Evolutionary conservation across 2,888 invertebrate species (phyloP), one percentile per base, ranked within the genome.

Genomic region (Harpalus rubripes): DNA sequence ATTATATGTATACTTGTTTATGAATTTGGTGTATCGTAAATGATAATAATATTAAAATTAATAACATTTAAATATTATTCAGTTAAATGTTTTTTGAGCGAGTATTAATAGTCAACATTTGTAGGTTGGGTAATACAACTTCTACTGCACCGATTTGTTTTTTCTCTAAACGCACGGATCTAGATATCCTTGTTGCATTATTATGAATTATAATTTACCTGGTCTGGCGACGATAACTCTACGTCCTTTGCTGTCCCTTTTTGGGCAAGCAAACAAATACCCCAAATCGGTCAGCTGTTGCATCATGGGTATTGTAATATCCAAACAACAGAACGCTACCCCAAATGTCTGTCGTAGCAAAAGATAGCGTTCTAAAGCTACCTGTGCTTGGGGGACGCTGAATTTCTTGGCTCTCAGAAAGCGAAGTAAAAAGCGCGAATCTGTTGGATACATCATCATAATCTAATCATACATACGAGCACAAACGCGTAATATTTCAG

Each of bases 371-470:
- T 96, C 95, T 81, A 96, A 92, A 22, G 95, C 95, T 88, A 95
- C 95, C 89, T 96, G 95, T 0, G 96, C 95, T 93, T 95, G 95
- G 1, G 95, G 95, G 0, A 96, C 94, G 89, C 95, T 95, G 91
- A 95, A 96, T 89, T 96, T 97, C 91, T 96, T 96, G 86, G 94
- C 94, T n/a, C 96, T 93, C 79, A 97, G 92, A 90, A 96, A 97
- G 86, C 95, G 93, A 80, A 97, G 92, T 65, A 97, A 91, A 90
- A 95, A 96, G 88, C 91, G 93, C 0, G 94, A 91, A 91, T 96
- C 96, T 96, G 85, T 80, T 39, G 12, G 44, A 52, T 4, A 15
- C 2, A 52, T 32, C 5, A 32, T 32, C 5, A 32, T 32, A 32
- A 32, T 32, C 32, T 32, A 32, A 32, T 32, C 52, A 26, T 7